Conservation (phyloP, 1,140 invertebrate species). For the Schlechtendalia chinensis region DNA sequence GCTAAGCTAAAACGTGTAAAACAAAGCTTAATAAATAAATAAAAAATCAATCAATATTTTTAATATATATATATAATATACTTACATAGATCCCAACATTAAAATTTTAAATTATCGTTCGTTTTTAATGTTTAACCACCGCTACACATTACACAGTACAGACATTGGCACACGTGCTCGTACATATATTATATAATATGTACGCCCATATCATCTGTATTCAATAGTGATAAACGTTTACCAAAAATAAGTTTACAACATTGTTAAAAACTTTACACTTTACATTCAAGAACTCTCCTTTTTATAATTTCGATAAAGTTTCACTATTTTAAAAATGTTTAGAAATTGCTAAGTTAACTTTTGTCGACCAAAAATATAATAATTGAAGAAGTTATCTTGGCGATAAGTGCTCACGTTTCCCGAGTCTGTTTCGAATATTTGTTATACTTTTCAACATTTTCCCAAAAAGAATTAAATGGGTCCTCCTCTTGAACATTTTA, state of each 20-base stretch:
- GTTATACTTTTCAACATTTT: not conserved
- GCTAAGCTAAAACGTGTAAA: too few species aligned
- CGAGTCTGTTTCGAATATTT: not conserved
- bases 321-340: not conserved
- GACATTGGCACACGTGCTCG: too few species aligned
- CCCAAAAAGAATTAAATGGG: not conserved
- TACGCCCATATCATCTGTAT: too few species aligned
- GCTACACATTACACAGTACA: too few species aligned
- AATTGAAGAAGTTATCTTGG: not conserved
- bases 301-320: not conserved
- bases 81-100: too few species aligned
- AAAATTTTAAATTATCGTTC: too few species aligned
- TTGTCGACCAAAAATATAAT: slow-evolving; percentile 17
- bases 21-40: too few species aligned
- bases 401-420: not conserved
- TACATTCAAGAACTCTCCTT: not conserved
- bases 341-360: not conserved
- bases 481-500: not conserved
- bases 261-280: slow-evolving; percentile 1
- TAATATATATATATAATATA: too few species aligned
- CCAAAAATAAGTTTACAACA: not conserved
- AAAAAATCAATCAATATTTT: too few species aligned
- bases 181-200: too few species aligned
- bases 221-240: too few species aligned
- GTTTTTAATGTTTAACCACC: too few species aligned